Evolutionary conservation across 2,797 vertebrate species (phyloP), one percentile per base, ranked within the genome.

Genomic region (Gouania willdenowi): DNA sequence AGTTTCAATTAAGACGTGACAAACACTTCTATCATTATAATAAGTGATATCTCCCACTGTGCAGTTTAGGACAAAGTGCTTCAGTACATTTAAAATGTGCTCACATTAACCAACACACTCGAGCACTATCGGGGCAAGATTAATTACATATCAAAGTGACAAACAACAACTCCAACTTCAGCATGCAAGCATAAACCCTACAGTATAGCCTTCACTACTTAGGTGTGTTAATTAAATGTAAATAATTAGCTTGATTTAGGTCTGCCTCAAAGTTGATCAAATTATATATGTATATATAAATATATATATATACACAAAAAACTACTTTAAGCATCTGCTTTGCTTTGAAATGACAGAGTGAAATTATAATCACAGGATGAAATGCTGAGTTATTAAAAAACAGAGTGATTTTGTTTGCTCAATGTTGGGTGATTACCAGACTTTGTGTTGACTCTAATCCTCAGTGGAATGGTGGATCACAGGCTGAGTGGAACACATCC

Each of bases 401-500:
- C 3, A 34, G 5, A n/a, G n/a, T n/a, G n/a, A n/a, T n/a, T n/a
- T n/a, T n/a, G n/a, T n/a, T n/a, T n/a, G n/a, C n/a, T n/a, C n/a
- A n/a, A n/a, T n/a, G n/a, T n/a, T n/a, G 11, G 19, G 32, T 9
- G 12, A 6, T 14, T 25, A 8, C 3, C 15, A 10, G 11, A n/a
- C 10, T 6, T 20, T 35, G 58, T 50, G 47, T 66, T 80, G 87
- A 88, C 49, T 94, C 91, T 75, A 65, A 89, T 90, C 74, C 88
- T 84, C 70, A 86, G 82, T 45, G 86, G 71, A 28, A 30, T 56
- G 52, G 79, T 45, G 71, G 79, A 67, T 97, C 89, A 94, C 86
- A 92, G 89, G 78, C 67, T 67, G 50, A 89, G 67, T 71, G 83
- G 73, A 42, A 1, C 51, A 38, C 44, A 2, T 23, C 23, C 80